Evolutionary conservation across 2,888 invertebrate genomes (phyloP), one percentile per base, ranked within the genome.

Genomic region (Cistogaster globosa): DNA sequence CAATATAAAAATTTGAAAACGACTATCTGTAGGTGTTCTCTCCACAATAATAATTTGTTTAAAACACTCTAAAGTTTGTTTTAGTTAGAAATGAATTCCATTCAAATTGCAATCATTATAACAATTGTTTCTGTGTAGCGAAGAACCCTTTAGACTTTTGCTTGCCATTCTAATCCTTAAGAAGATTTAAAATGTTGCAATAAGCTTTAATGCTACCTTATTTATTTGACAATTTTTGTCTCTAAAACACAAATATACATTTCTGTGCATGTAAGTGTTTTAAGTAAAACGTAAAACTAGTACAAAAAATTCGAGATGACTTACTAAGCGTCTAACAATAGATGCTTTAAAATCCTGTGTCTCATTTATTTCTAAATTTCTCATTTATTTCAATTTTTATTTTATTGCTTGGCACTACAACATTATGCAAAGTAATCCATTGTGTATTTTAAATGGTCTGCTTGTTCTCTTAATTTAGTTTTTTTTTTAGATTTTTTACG

Each of bases 161-260:
- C 63, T 82, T 76, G 75, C 69, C 57, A 82, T 76, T 65, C 69
- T 69, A 82, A 82, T 76, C 75, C 81, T 65, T 76, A 82, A 75
- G 81, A 75, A 76, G 81, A 76, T 82, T 76, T 65, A 71, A 76
- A 82, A 69, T 82, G 69, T 82, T 75, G 75, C 63, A 76, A 75
- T 76, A 82, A 82, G 75, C 75, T 76, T 45, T 36, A 68, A 63
- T 48, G 63, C 81, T 76, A 76, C 76, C 75, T 69, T 76, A 58
- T 82, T 76, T 69, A 63, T 75, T 55, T 45, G 62, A 5, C 14
- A 45, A 55, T 77, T 58, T 14, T 48, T n/a, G 3, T 48, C 45
- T 48, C 2, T 14, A 2, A 48, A 12, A 48, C n/a, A n/a, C 16
- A 48, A 16, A 48, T 14, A 16, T 1, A 48, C 14, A n/a, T 48